These are phyloP conservation scores for Myripristis jacobus DNA, from an alignment of 2,797 vertebrate species.

Conservation along the genomic window DNA sequence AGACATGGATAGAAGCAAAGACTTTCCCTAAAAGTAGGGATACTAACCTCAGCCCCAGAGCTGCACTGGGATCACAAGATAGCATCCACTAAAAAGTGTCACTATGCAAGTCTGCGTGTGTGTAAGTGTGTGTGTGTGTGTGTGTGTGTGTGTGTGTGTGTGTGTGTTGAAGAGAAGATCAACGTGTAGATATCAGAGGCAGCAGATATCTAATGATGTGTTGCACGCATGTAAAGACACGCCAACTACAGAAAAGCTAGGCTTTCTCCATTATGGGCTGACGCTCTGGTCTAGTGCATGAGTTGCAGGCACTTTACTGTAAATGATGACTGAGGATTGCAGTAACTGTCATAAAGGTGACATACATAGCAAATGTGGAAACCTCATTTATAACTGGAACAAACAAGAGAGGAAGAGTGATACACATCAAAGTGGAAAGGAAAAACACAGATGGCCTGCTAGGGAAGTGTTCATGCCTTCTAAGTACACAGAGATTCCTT, in stretches of 20 bases:
- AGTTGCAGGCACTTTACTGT: background rate
- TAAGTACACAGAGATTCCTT: too few species aligned
- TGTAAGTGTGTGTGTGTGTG: background rate
- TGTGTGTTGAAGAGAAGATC: background rate
- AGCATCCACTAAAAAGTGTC: background rate
- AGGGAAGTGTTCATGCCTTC: too few species aligned
- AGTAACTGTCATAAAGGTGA: too few species aligned
- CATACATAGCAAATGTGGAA: too few species aligned
- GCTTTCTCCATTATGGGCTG: conserved; percentile 8
- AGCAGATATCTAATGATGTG: conserved; percentile 3
- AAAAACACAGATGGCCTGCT: too few species aligned
- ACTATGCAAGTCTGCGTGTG: background rate
- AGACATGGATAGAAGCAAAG: conserved; percentile 6
- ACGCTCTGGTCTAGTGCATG: background rate
- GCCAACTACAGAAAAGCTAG: conserved; percentile 3
- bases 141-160: background rate
- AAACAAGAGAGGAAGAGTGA: too few species aligned
- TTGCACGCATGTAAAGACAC: conserved; percentile 3
- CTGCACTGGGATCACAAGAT: background rate
- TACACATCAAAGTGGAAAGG: too few species aligned
- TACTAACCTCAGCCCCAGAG: background rate
- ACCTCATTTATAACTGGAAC: too few species aligned
- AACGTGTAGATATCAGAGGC: background rate
- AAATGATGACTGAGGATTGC: too few species aligned
- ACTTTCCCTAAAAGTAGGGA: background rate